Conservation (phyloP, 2,113 vertebrate species). For the Zosterops lateralis region DNA sequence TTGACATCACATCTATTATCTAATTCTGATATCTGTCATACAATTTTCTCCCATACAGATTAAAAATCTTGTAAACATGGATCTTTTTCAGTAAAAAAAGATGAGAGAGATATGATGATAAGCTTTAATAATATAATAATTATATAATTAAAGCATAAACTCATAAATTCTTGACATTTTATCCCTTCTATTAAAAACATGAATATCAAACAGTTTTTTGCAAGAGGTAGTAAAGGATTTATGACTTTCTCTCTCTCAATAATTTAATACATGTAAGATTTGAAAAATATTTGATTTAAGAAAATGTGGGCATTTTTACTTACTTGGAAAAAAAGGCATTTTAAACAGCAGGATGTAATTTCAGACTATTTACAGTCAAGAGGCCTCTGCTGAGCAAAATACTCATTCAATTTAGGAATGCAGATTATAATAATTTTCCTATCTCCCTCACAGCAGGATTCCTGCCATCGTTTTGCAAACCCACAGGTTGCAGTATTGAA, state of each 20-base stretch:
- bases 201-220: neutral
- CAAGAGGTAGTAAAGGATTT: neutral
- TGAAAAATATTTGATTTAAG: slow-evolving; percentile 44
- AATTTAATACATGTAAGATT: neutral
- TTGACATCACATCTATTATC: neutral
- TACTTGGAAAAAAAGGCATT: slow-evolving; percentile 25
- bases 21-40: neutral
- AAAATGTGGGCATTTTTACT: slow-evolving; percentile 22
- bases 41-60: neutral
- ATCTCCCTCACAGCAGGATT: slow-evolving; percentile 70
- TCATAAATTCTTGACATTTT: neutral
- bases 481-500: slow-evolving; percentile 52
- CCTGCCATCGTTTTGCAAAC: slow-evolving; percentile 61
- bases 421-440: slow-evolving; percentile 78
- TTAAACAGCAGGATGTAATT: slow-evolving; percentile 72
- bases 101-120: neutral
- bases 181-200: neutral
- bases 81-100: neutral
- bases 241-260: neutral
- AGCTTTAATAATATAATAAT: neutral
- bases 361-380: slow-evolving; percentile 73
- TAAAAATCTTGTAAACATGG: neutral
- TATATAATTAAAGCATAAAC: neutral
- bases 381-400: slow-evolving; percentile 75
- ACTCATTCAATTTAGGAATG: slow-evolving; percentile 72